Evolutionary conservation across 2,797 vertebrate genomes (phyloP).

Genomic region (Orestias chungarensis): DNA sequence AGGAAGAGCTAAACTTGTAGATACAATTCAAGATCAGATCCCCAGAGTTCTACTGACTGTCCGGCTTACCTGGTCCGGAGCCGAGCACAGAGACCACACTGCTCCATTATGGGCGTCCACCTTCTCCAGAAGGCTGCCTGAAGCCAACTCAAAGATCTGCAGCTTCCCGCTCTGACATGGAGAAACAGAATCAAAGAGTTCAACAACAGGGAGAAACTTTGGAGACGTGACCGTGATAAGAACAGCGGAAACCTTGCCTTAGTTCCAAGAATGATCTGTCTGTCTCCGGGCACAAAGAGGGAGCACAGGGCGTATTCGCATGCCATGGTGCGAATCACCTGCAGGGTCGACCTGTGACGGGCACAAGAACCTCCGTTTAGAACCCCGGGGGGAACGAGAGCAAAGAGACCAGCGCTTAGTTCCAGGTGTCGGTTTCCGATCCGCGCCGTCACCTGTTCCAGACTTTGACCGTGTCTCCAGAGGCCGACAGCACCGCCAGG

Average conservation of each 20-base stretch:
- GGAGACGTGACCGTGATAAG: background rate
- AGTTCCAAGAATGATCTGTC: conserved; percentile 92
- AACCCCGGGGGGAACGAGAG: no score
- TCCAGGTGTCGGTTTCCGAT: background rate
- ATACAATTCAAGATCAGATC: background rate
- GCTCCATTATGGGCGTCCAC: conserved; percentile 86
- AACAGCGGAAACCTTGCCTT: conserved; percentile 79
- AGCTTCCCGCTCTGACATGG: conserved; percentile 87
- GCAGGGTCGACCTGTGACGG: conserved; percentile 86
- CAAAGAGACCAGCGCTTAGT: background rate
- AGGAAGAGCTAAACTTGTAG: background rate
- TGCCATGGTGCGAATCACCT: conserved; percentile 94
- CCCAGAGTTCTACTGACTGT: no score
- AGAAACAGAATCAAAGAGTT: background rate
- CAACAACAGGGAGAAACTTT: background rate
- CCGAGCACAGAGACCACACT: conserved; percentile 90
- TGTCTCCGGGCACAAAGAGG: conserved; percentile 93
- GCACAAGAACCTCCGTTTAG: conserved; percentile 14
- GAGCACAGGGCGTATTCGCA: conserved; percentile 96
- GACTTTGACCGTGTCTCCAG: conserved; percentile 92
- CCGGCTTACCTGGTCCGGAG: conserved; percentile 89
- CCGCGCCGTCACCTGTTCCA: conserved; percentile 90
- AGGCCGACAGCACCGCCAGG: conserved; percentile 91
- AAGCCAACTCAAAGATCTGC: conserved; percentile 93
- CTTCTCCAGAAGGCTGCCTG: conserved; percentile 87